A percentile compares a stretch with the other conserved stretches of the same genome.
These are phyloP conservation scores for Thymelicus lineola DNA, from an alignment of 2,888 invertebrate species.

Conservation along the genomic window DNA sequence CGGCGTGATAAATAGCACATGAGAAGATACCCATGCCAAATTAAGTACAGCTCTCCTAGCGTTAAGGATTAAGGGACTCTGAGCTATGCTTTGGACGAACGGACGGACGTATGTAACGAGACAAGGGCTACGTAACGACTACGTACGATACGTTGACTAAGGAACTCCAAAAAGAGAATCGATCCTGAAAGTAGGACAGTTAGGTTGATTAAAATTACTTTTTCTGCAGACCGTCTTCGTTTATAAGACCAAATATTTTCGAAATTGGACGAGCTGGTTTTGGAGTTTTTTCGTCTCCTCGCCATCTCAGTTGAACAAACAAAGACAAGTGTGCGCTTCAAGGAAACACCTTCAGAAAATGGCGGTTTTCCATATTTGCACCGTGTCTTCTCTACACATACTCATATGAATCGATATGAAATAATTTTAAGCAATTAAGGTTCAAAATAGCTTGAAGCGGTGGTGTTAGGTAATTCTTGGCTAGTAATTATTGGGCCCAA, in stretches of 20 bases:
- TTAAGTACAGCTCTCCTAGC: too few relatives aligned
- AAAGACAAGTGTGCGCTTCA: slow-evolving; percentile 72
- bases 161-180: too few relatives aligned
- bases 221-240: slow-evolving; percentile 55
- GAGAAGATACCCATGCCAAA: too few relatives aligned
- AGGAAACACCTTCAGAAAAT: slow-evolving; percentile 70
- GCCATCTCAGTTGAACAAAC: slow-evolving; percentile 78
- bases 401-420: slow-evolving; percentile 26
- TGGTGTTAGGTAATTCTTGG: slow-evolving; percentile 20
- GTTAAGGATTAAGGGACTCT: too few relatives aligned
- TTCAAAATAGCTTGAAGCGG: slow-evolving; percentile 19
- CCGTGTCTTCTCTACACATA: slow-evolving; percentile 32
- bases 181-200: too few relatives aligned
- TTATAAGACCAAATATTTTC: slow-evolving; percentile 78
- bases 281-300: slow-evolving; percentile 69
- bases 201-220: neutral
- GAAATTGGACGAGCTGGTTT: slow-evolving; percentile 77
- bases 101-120: too few relatives aligned
- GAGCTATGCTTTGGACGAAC: too few relatives aligned
- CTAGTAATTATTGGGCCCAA: slow-evolving; percentile 22
- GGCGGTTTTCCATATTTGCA: slow-evolving; percentile 47
- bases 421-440: slow-evolving; percentile 28
- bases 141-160: too few relatives aligned
- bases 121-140: too few relatives aligned
- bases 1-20: too few relatives aligned